Base-by-base conservation (phyloP, 2,888 invertebrate genomes). In the Piscicola geometra region DNA sequence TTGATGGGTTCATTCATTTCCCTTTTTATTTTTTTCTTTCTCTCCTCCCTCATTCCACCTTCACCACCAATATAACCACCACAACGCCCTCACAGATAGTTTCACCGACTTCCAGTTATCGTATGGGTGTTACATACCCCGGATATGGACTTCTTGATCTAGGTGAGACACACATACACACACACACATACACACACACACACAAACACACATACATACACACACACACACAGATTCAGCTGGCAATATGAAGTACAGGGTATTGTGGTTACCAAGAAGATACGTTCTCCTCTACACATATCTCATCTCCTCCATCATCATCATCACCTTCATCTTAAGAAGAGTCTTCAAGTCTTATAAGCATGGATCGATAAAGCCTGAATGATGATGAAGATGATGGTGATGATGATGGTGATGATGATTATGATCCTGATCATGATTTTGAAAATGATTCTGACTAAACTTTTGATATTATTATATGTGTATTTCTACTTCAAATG, bases 91-190 rank as follows among this genome's bases (percentile, higher is more conserved):
- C 41, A 41, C 96, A 97, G 87, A 89, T 97, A 71, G 90, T 91
- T 85, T 91, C 94, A 79, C 97, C 97, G 1, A 95, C 97, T 0
- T 94, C 93, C 83, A 95, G 94, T 0, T 98, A 98, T 85, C 89
- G 98, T 81, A 98, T 98, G 97, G 97, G 97, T 0, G 92, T 91
- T 30, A 84, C 86, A 1, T 88, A 90, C 80, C 92, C 94, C 85
- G 97, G 95, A 0, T 94, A 91, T 60, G 80, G 80, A 3, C 75
- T 74, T 1, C 78, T 78, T 15, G 36, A 68, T 36, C 52, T 80
- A 52, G 77, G 80, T 80, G 50, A 12, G 76, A 70, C 32, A 71
- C 21, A n/a, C n/a, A n/a, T n/a, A n/a, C n/a, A n/a, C n/a, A n/a
- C n/a, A n/a, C n/a, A n/a, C 36, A 41, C 64, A 30, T n/a, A n/a